Percentiles rank a stretch among this genome's conserved stretches.
phyloP scores from a whole-genome alignment of 2,888 invertebrate genomes.

The Volucella inflata region DNA sequence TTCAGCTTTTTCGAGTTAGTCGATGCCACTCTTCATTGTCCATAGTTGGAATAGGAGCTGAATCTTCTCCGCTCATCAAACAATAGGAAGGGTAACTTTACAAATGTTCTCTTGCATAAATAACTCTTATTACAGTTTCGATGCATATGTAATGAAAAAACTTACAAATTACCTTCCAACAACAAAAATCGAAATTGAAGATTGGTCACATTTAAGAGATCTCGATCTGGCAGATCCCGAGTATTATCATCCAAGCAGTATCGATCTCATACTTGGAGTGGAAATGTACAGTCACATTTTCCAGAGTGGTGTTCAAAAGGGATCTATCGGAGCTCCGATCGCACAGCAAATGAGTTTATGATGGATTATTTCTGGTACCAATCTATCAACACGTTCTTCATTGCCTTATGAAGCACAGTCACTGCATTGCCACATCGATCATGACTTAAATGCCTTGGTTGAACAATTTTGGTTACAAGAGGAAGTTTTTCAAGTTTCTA shows the following conservation, averaged over 20 bases:
- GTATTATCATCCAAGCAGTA: constrained; percentile 4
- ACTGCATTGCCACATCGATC: constrained; percentile 14
- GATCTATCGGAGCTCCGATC: not conserved
- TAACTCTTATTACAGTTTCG: constrained; percentile 1
- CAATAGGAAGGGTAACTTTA: constrained; percentile 19
- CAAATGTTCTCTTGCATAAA: constrained; percentile 15
- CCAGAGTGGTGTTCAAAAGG: constrained; percentile 4
- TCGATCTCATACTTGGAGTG: constrained; percentile 11
- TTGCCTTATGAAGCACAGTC: constrained; percentile 1
- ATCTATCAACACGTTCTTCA: constrained; percentile 6
- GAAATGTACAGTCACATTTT: constrained; percentile 6
- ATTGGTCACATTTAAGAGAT: constrained; percentile 22
- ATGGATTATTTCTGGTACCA: constrained; percentile 6
- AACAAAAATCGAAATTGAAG: not conserved
- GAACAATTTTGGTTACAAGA: constrained; percentile 29
- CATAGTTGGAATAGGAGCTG: constrained; percentile 16
- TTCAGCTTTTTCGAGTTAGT: too few species aligned
- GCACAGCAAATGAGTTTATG: not conserved
- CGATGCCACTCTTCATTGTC: not conserved
- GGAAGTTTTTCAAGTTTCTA: constrained; percentile 12
- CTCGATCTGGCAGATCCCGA: constrained; percentile 11
- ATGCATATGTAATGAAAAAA: constrained; percentile 5
- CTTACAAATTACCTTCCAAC: constrained; percentile 9
- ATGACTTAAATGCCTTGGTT: constrained; percentile 4
- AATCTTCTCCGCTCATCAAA: constrained; percentile 4